Base-by-base conservation (phyloP, 2,888 invertebrate genomes). In the Drosophila quinaria region DNA sequence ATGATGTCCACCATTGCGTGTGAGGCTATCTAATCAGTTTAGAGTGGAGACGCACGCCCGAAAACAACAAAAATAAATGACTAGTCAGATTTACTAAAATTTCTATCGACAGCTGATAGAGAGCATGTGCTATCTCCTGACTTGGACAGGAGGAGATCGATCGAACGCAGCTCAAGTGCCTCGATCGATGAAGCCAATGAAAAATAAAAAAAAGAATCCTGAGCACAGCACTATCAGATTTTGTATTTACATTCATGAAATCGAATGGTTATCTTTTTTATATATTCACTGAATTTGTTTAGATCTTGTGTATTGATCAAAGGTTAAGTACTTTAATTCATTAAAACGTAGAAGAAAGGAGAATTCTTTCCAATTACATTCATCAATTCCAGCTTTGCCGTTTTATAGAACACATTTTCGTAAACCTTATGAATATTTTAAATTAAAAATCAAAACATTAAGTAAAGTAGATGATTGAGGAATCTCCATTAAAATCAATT, bases 11-110 rank as follows among this genome's bases (percentile, higher is more conserved):
- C 46, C 54, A 51, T 59, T 55, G 11, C 29, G 46, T 55, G 9
- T 15, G n/a, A 3, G 15, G n/a, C 22, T 68, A 75, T 78, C 73
- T 78, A 37, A 75, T 75, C 78, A 50, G 9, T n/a, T 15, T 39
- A 5, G 15, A 68, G 49, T 64, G 56, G 52, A 6, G 60, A 64
- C 64, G 31, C 50, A 65, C 69, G 61, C 61, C 58, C 2, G 1
- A 33, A 61, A 63, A n/a, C n/a, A n/a, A n/a, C n/a, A 17, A 44
- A 49, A 10, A n/a, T 44, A 51, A 33, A 46, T 55, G 55, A 58
- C 50, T 37, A n/a, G 50, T 47, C 17, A 46, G 13, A 51, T 63
- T 74, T 15, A 51, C 47, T 47, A 41, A 61, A 59, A 33, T 31
- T 46, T 15, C 29, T 25, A 62, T 41, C 22, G 42, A 55, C 19